These are phyloP conservation scores for Ovis canadensis DNA, from an alignment of 2,113 vertebrate genomes.

Conservation along the genomic window DNA sequence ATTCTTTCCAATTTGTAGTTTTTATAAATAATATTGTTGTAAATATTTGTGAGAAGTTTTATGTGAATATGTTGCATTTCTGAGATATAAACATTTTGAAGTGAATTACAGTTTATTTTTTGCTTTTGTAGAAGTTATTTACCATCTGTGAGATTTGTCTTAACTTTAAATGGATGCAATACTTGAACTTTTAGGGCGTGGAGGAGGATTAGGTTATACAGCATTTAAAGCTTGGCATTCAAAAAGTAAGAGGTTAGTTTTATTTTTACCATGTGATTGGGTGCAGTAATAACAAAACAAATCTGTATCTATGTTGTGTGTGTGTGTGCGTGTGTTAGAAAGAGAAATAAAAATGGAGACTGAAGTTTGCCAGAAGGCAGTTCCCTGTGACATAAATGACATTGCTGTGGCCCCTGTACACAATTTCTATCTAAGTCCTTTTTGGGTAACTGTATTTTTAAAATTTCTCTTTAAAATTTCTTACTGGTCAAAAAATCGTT, in stretches of 20 bases:
- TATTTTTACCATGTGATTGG: not conserved
- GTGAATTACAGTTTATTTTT: not conserved
- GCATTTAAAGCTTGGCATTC: not conserved
- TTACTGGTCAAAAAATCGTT: not conserved
- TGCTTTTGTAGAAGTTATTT: not conserved
- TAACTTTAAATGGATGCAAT: not conserved
- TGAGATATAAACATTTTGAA: not conserved
- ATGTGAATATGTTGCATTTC: not conserved
- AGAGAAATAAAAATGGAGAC: not conserved
- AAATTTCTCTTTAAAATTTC: not conserved
- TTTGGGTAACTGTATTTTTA: not conserved
- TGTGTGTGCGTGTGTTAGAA: not conserved
- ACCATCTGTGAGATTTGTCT: not conserved
- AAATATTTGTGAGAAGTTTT: not conserved
- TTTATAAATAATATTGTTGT: not conserved
- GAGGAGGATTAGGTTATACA: not conserved
- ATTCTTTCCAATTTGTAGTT: not conserved
- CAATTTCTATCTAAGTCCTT: not conserved
- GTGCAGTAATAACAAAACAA: not conserved
- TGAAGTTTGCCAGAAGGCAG: not conserved
- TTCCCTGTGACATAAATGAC: not conserved
- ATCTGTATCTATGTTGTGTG: not conserved
- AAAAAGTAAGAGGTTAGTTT: not conserved
- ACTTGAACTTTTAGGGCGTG: not conserved
- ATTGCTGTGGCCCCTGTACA: fast-evolving